A percentile compares a stretch with the other conserved stretches of the same genome.
Evolutionary conservation across 2,113 vertebrate species (phyloP).

Genomic region (Tachycineta bicolor): DNA sequence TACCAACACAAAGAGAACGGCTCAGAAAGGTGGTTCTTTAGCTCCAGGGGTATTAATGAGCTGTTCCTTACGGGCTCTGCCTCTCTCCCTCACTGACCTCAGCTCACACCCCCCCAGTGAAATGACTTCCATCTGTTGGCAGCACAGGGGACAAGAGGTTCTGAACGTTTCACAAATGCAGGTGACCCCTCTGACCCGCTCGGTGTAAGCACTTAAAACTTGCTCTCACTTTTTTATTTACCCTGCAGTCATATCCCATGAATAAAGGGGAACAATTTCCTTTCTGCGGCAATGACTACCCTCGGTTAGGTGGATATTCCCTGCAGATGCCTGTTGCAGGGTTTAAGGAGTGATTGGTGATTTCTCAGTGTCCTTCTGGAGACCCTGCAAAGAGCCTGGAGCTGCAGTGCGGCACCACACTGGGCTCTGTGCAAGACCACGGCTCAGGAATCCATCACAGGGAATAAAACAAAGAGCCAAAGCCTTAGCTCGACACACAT

Average conservation of each 20-base stretch:
- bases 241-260: neutral
- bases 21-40: constrained; percentile 15
- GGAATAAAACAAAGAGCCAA: neutral
- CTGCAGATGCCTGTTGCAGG: neutral
- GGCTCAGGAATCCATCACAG: neutral
- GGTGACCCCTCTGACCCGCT: neutral
- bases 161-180: constrained; percentile 10
- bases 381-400: neutral
- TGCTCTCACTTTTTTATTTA: constrained; percentile 29
- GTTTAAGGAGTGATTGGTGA: neutral
- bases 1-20: neutral
- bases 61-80: neutral
- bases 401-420: accelerated
- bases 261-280: constrained; percentile 10
- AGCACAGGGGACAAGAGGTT: neutral
- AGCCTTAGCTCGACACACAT: accelerated
- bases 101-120: neutral
- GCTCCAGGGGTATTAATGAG: constrained; percentile 5
- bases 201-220: neutral
- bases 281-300: accelerated
- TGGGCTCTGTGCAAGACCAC: neutral
- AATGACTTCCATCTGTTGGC: constrained; percentile 61
- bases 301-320: neutral
- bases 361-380: constrained; percentile 6
- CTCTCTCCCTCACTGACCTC: neutral